phyloP scores from a whole-genome alignment of 2,797 vertebrate species.

The Mus caroli region DNA sequence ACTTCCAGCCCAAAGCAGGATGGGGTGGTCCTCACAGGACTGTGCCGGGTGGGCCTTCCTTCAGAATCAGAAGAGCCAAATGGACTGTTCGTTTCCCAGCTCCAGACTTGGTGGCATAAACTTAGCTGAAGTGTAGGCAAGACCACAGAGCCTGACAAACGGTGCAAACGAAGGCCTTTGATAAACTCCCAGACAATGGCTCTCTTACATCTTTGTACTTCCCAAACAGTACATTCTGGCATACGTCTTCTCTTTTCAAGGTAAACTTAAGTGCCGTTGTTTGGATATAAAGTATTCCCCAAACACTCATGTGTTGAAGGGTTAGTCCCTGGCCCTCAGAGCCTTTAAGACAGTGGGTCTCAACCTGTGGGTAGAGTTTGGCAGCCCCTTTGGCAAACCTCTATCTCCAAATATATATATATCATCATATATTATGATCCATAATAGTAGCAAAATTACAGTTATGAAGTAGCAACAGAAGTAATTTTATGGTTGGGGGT shows the following conservation, averaged over 20 bases:
- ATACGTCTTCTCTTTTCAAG: constrained; percentile 7
- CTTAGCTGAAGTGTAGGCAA: background rate
- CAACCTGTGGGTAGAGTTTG: background rate
- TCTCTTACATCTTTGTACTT: background rate
- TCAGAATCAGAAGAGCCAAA: background rate
- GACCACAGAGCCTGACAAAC: background rate
- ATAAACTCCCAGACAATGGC: accelerated
- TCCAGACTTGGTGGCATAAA: background rate
- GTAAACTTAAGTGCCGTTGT: background rate
- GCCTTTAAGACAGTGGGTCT: background rate
- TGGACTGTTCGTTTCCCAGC: background rate
- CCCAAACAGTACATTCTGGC: background rate
- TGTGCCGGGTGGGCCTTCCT: background rate
- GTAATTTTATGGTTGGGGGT: background rate
- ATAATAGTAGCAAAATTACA: background rate
- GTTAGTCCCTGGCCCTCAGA: background rate
- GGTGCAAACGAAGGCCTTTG: background rate
- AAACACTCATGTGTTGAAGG: background rate
- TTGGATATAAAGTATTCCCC: background rate
- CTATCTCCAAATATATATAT: background rate
- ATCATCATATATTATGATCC: background rate
- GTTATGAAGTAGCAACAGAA: background rate
- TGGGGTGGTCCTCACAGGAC: accelerated
- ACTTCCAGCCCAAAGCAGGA: background rate
- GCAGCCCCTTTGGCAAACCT: background rate